These are phyloP conservation scores for Camelus bactrianus DNA, from an alignment of 2,113 vertebrate species.

Conservation along the genomic window DNA sequence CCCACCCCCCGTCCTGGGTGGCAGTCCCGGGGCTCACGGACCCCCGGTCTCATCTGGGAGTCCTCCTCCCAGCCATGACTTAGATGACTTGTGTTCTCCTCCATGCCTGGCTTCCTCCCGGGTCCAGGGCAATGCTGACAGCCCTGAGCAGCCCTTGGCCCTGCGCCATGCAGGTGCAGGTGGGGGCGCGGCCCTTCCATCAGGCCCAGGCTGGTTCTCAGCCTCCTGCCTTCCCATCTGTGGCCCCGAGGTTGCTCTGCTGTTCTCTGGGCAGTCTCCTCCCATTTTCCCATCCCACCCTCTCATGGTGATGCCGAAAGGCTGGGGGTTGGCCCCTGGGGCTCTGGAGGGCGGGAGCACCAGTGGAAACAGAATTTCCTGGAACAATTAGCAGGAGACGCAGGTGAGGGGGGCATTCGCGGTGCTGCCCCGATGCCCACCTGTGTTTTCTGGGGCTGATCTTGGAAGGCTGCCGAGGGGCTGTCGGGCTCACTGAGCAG, in stretches of 20 bases:
- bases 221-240: accelerated
- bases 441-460: not conserved
- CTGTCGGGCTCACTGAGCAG: accelerated
- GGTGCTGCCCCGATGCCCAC: not conserved
- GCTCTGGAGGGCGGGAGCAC: accelerated
- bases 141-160: too few species aligned
- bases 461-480: not conserved
- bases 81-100: not conserved
- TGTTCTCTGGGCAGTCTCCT: not conserved
- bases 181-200: too few species aligned
- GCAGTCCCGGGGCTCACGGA: not conserved
- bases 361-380: not conserved
- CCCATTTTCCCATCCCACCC: accelerated
- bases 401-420: accelerated
- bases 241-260: too few species aligned
- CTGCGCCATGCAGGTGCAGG: accelerated
- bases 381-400: not conserved
- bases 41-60: accelerated
- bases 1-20: not conserved
- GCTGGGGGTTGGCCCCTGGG: too few species aligned
- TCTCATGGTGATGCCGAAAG: accelerated
- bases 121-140: too few species aligned
- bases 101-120: not conserved
- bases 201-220: accelerated
- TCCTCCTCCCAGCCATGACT: not conserved